Base-by-base conservation (phyloP, 2,888 invertebrate species). In the Cheilosia scutellata region DNA sequence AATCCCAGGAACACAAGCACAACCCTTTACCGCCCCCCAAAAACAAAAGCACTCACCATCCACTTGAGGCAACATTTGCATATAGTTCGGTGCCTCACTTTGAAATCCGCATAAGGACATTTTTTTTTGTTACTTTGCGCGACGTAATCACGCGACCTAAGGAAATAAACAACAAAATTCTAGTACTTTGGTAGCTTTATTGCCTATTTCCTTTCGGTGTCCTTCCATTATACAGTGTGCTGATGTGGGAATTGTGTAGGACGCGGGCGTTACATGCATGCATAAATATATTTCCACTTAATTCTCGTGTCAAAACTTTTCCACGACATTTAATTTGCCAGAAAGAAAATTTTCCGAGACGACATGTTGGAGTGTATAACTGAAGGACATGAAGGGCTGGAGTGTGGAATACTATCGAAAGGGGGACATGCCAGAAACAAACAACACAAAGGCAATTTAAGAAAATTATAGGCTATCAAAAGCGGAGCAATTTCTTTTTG, bases 281-380 rank as follows among this genome's bases (percentile, higher is more conserved):
- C 86, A 86, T 77, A 77, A 86, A 82, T 77, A 77, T 82, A 82
- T 86, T 86, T 86, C 86, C 82, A 86, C 86, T 86, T 86, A 86
- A 86, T 87, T 87, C 77, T 87, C 87, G 87, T 87, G 82, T 87
- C 87, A 87, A 87, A 87, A 87, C 77, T 87, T 87, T 82, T 87
- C 87, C 82, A 87, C 77, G 87, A 87, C 87, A 87, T 87, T 82
- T 87, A 87, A 87, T 87, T 87, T 82, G 80, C 82, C 63, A 55
- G 57, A 37, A 72, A 77, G 49, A 72, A 31, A 60, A 71, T 44
- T 65, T 57, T 27, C 65, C 72, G 68, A 62, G 47, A 63, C 58
- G 80, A 66, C 70, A 70, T 62, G 51, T 47, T 31, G 20, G 9
- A 11, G 16, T 42, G 57, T 5, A 20, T 20, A 44, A 31, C 57